Base-by-base conservation (phyloP, 2,888 invertebrate species). In the Digitonthophagus gazella region DNA sequence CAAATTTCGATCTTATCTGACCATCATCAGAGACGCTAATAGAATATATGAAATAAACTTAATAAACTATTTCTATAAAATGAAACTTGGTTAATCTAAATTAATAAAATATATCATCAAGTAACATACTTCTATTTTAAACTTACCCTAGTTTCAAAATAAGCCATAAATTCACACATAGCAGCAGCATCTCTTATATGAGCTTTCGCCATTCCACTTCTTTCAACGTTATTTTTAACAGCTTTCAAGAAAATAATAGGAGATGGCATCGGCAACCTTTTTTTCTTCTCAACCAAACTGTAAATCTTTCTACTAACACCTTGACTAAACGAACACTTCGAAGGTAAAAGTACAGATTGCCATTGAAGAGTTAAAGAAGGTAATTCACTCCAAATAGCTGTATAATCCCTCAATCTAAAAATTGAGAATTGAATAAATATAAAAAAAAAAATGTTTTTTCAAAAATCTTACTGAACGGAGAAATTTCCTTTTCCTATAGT, bases 151-250 rank as follows among this genome's bases (percentile, higher is more conserved):
- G 87, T 84, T 80, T 93, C 92, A 67, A 93, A 83, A 80, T 90
- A 90, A 16, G 89, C 87, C 74, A 97, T 87, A 74, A 94, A 93
- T 76, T 95, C 93, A 80, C 96, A 94, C 84, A 97, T 89, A 0
- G 95, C 96, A 0, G 91, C 92, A 0, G 93, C 96, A 82, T 98
- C 98, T 66, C 92, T 86, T 66, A 97, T 84, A 79, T 97, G 96
- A 0, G 96, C 93, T 65, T 84, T 87, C 74, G 88, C 87, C 95
- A 97, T 96, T 64, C 95, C 95, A 66, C 86, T 85, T 16, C 89
- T 88, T 83, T 96, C 96, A 0, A 89, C 86, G 0, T 85, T 82
- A 78, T 96, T 97, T 83, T 98, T 98, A 74, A 91, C 88, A 0
- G 96, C 94, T 79, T 96, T 96, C 84, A 96, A 84, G 70, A 89